Evolutionary conservation across 1,140 invertebrate species (phyloP), one percentile per base, ranked within the genome.

Genomic region (Triops longicaudatus): DNA sequence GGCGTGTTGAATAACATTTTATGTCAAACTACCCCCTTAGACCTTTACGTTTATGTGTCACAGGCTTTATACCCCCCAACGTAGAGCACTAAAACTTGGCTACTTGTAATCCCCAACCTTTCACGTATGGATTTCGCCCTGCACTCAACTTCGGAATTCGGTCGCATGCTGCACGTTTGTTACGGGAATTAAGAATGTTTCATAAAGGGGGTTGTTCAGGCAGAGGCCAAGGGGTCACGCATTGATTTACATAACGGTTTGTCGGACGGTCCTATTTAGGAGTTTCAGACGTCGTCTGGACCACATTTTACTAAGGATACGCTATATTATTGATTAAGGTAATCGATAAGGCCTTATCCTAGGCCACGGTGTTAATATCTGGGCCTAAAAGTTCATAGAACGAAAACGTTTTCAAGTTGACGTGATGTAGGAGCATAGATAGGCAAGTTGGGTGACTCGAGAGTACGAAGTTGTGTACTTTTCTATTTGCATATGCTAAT

Each of bases 401-500:
- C 2, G 31, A 37, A 37, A 37, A 37, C 31, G 10, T 63, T 63
- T 63, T 63, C 50, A 63, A 63, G n/a, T n/a, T n/a, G n/a, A n/a
- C 5, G 43, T 7, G 43, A 44, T 44, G 17, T 1, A 44, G 11
- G 11, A 44, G 11, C 11, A 12, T 44, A 44, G 43, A 44, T 44
- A 44, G 43, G 11, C 11, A 10, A 17, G 14, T 17, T 22, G 50
- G 50, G 22, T n/a, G 14, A n/a, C 22, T 63, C 6, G 22, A 17
- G 17, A 63, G 17, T 5, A 63, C 14, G n/a, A 63, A 63, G 22
- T 17, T 63, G 50, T 63, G 6, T 63, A 63, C 50, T 17, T 63
- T 63, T 63, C 22, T 63, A 63, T 63, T 63, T 63, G 14, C 50
- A 63, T 63, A 63, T 63, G 50, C 50, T 63, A 63, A 63, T 22